phyloP scores from a whole-genome alignment of 2,888 invertebrate species.

The Campoplex capitator region DNA sequence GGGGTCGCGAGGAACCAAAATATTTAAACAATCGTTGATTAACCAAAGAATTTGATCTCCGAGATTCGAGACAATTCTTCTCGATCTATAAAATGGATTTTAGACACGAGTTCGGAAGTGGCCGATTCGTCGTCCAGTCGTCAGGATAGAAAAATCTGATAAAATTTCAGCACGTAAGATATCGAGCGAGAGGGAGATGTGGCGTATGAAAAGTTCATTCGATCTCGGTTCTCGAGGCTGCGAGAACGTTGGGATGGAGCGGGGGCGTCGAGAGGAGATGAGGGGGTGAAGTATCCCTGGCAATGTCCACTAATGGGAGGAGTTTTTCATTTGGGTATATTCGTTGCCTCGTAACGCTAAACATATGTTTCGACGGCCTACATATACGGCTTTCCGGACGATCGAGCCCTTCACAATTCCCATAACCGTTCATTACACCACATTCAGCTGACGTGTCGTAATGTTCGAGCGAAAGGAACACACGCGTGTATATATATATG shows the following conservation, averaged over 20 bases:
- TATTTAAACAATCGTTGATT: no score
- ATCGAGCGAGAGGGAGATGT: neutral
- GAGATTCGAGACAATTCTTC: no score
- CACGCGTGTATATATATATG: neutral
- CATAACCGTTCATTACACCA: conserved; percentile 32
- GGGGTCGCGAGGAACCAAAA: no score
- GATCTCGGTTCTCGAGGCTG: neutral
- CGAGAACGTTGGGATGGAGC: neutral
- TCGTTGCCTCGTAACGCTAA: conserved; percentile 47
- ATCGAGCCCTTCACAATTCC: conserved; percentile 34
- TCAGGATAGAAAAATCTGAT: neutral
- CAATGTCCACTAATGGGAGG: conserved; percentile 46
- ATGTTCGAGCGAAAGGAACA: conserved; percentile 28
- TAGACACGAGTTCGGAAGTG: no score
- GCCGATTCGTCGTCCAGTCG: no score
- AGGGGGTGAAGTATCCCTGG: neutral
- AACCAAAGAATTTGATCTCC: no score
- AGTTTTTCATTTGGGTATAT: conserved; percentile 32
- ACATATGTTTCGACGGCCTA: conserved; percentile 60
- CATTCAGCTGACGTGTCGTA: conserved; percentile 16
- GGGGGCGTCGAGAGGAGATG: neutral
- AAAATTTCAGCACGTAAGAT: neutral
- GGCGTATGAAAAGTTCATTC: neutral
- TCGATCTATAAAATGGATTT: no score
- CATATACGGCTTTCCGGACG: conserved; percentile 25